phyloP scores from a whole-genome alignment of 2,113 vertebrate species.

The Pardalotus punctatus region DNA sequence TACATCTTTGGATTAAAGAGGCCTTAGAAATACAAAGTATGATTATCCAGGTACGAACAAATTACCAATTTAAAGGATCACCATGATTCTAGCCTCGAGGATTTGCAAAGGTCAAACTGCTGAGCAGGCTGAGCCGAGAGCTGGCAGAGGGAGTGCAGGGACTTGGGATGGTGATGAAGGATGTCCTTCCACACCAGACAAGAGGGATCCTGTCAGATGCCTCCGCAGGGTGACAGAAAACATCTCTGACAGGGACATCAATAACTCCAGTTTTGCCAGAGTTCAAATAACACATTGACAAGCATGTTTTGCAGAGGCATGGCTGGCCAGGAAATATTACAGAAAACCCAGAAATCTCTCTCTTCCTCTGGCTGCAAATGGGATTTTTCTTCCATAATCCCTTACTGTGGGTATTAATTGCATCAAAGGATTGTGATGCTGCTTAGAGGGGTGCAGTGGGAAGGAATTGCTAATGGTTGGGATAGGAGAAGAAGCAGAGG shows the following conservation, averaged over 20 bases:
- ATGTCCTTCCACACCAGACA: not conserved
- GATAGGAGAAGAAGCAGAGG: not conserved
- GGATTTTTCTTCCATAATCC: not conserved
- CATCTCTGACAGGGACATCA: not conserved
- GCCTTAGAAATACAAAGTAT: not conserved
- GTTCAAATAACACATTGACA: not conserved
- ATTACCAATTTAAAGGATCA: not conserved
- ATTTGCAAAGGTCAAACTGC: not conserved
- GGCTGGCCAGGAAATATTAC: not conserved
- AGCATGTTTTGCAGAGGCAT: fast-evolving
- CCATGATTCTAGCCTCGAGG: not conserved
- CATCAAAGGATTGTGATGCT: not conserved
- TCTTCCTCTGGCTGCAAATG: not conserved
- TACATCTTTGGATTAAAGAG: not conserved
- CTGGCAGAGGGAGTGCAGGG: not conserved
- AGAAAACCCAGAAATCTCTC: not conserved
- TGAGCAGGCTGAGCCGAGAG: not conserved
- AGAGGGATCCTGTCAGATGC: not conserved
- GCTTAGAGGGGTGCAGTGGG: not conserved
- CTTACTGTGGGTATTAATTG: not conserved
- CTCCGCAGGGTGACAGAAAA: not conserved
- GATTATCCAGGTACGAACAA: not conserved
- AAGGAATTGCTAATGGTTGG: not conserved
- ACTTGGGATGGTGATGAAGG: not conserved
- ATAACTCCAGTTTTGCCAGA: not conserved